Percentiles rank a stretch among this genome's conserved stretches.
Evolutionary conservation across 2,888 invertebrate genomes (phyloP).

Genomic region (Chironomus riparius): DNA sequence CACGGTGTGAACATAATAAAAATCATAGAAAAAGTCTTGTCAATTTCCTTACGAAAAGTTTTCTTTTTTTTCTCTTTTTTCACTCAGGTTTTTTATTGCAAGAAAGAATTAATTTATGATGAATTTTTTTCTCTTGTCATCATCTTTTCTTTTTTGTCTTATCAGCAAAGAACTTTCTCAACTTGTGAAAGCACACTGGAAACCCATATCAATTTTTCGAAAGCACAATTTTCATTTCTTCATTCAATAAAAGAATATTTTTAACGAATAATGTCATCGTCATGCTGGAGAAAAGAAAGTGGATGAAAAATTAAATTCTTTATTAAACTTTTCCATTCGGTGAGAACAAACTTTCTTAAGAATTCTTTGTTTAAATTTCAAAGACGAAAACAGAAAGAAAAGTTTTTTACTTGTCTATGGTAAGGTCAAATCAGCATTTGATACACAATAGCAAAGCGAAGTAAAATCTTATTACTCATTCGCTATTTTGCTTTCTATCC

Average conservation of each 20-base stretch:
- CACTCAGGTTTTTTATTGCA: not conserved
- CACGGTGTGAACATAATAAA: too few relatives aligned
- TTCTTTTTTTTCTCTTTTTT: not conserved
- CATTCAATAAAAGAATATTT: constrained; percentile 2
- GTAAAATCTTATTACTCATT: too few relatives aligned
- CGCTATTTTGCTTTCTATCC: too few relatives aligned
- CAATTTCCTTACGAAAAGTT: not conserved
- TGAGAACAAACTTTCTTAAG: too few relatives aligned
- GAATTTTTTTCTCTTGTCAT: constrained; percentile 22
- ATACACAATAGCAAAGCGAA: too few relatives aligned
- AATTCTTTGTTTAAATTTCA: too few relatives aligned
- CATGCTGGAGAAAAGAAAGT: not conserved
- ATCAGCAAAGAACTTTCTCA: constrained; percentile 7
- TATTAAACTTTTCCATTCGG: not conserved
- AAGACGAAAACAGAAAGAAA: too few relatives aligned
- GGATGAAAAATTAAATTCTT: constrained; percentile 10
- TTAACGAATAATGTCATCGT: constrained; percentile 12
- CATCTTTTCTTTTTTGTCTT: constrained; percentile 8
- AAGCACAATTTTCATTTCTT: not conserved
- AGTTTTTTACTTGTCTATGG: too few relatives aligned
- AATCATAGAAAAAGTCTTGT: too few relatives aligned
- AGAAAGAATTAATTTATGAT: constrained; percentile 7
- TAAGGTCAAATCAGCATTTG: too few relatives aligned
- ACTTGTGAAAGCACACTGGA: not conserved
- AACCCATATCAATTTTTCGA: constrained; percentile 17